phyloP scores from a whole-genome alignment of 1,140 invertebrate species.

The Lethrus apterus region DNA sequence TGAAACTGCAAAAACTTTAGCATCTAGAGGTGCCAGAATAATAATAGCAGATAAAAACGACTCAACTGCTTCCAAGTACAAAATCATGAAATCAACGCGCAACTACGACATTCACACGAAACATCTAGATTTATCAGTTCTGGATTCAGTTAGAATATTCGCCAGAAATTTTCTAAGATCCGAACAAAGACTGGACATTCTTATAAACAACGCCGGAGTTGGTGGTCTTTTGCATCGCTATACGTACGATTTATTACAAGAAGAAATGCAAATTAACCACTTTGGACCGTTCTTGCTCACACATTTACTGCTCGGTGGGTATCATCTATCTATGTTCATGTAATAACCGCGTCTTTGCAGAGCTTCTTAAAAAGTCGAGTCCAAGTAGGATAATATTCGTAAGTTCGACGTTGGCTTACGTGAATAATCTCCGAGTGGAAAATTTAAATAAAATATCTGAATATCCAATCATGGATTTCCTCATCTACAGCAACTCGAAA shows the following conservation, averaged over 20 bases:
- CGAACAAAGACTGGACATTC: slow-evolving; percentile 46
- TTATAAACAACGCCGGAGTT: slow-evolving; percentile 63
- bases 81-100: slow-evolving; percentile 31
- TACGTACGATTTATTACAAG: slow-evolving; percentile 57
- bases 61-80: slow-evolving; percentile 36
- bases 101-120: slow-evolving; percentile 38
- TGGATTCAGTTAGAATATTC: slow-evolving; percentile 45
- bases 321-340: neutral
- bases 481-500: slow-evolving; percentile 36
- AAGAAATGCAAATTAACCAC: slow-evolving; percentile 57
- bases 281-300: slow-evolving; percentile 62
- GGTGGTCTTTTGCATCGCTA: slow-evolving; percentile 37
- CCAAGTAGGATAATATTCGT: slow-evolving; percentile 36
- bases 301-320: slow-evolving; percentile 51
- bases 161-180: slow-evolving; percentile 41
- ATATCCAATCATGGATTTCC: slow-evolving; percentile 23
- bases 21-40: slow-evolving; percentile 4
- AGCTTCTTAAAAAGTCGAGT: slow-evolving; percentile 40
- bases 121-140: slow-evolving; percentile 40
- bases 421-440: slow-evolving; percentile 26
- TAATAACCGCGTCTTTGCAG: slow-evolving; percentile 18
- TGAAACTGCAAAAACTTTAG: slow-evolving; percentile 5
- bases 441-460: slow-evolving; percentile 28
- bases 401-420: slow-evolving; percentile 30
- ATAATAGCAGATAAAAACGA: slow-evolving; percentile 8